These are phyloP conservation scores for Mesochorus sp. DNA, from an alignment of 2,888 invertebrate species.

Conservation along the genomic window DNA sequence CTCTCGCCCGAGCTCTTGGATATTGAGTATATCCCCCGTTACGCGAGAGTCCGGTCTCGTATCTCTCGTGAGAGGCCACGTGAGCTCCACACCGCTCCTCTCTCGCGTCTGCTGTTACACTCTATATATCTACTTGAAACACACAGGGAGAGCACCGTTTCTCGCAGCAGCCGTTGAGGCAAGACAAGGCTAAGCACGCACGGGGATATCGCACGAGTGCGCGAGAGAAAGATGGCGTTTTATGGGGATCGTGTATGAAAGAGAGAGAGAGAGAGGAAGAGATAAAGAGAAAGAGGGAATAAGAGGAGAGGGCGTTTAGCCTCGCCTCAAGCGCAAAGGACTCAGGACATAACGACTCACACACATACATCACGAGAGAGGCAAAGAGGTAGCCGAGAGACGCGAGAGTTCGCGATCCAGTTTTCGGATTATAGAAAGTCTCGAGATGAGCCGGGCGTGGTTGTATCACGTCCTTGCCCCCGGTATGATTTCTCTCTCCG, in stretches of 20 bases:
- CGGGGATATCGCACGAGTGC: slow-evolving; percentile 62
- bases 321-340: slow-evolving; percentile 16
- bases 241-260: slow-evolving; percentile 50
- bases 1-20: slow-evolving; percentile 42
- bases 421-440: slow-evolving; percentile 82
- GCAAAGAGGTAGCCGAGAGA: slow-evolving; percentile 36
- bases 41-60: slow-evolving; percentile 56
- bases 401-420: slow-evolving; percentile 77
- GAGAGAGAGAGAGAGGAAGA: slow-evolving; percentile 27
- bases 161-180: background rate
- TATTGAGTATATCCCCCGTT: slow-evolving; percentile 58
- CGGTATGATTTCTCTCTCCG: slow-evolving; percentile 80
- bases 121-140: slow-evolving; percentile 29
- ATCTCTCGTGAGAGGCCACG: slow-evolving; percentile 44
- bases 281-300: slow-evolving; percentile 46
- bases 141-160: slow-evolving; percentile 20
- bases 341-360: background rate
- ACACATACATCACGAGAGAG: background rate
- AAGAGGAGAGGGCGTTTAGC: background rate
- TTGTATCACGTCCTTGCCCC: slow-evolving; percentile 79
- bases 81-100: slow-evolving; percentile 46
- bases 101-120: slow-evolving; percentile 26
- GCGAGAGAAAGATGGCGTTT: background rate
- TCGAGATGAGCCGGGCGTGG: slow-evolving; percentile 79
- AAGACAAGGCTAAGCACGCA: slow-evolving; percentile 12